Evolutionary conservation across 2,888 invertebrate genomes (phyloP).

Genomic region (Limnephilus marmoratus): DNA sequence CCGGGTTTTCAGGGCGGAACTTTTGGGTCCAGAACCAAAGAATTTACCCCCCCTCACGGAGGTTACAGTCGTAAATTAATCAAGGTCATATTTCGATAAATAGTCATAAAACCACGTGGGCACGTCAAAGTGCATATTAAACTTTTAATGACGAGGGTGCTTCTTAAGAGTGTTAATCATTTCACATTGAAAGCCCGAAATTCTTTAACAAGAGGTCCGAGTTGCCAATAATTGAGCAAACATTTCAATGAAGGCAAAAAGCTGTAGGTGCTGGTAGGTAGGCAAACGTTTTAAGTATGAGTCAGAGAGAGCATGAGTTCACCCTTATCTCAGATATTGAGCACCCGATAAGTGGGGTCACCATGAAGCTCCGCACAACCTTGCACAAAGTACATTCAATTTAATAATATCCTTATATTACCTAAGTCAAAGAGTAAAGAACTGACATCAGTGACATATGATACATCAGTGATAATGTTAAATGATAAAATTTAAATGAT

Average conservation of each 20-base stretch:
- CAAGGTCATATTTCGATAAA: neutral
- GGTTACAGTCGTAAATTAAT: neutral
- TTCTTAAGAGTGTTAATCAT: neutral
- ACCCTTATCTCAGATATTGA: slow-evolving; percentile 3
- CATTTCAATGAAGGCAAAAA: neutral
- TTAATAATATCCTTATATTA: neutral
- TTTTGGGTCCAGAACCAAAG: neutral
- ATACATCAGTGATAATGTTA: too few species aligned
- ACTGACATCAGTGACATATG: too few species aligned
- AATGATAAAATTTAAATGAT: too few species aligned
- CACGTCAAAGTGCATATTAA: neutral
- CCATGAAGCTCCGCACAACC: neutral
- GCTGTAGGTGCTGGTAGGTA: neutral
- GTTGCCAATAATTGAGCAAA: neutral
- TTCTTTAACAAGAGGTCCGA: neutral
- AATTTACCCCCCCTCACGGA: neutral
- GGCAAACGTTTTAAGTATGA: slow-evolving; percentile 10
- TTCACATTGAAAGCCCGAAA: neutral
- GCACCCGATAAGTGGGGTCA: neutral
- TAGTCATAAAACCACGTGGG: neutral
- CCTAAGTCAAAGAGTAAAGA: too few species aligned
- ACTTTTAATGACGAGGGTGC: neutral
- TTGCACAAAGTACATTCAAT: neutral
- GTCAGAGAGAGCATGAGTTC: neutral
- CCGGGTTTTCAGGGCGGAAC: neutral